These are phyloP conservation scores for Teleiodes luculella DNA, from an alignment of 2,888 invertebrate genomes.

Conservation along the genomic window DNA sequence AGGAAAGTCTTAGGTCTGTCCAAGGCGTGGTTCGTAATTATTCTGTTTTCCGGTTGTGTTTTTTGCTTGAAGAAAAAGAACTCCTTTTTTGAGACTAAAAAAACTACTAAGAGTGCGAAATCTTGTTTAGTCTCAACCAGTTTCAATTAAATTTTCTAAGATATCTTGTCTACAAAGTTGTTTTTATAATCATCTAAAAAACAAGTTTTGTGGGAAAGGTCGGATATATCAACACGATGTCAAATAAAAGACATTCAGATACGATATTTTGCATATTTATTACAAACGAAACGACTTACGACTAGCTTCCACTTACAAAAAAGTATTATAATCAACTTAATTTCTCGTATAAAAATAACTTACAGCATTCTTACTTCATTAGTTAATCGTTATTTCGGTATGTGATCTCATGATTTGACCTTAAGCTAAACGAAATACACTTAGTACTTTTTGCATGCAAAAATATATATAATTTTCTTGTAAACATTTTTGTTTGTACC, in stretches of 20 bases:
- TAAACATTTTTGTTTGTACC: conserved; percentile 54
- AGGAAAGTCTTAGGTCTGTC: too few species aligned
- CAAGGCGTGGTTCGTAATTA: too few species aligned
- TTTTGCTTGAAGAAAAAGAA: too few species aligned
- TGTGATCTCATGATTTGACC: conserved; percentile 25
- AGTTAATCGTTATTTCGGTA: conserved; percentile 25
- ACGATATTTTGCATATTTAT: conserved; percentile 35
- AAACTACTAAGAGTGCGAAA: too few species aligned
- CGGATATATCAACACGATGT: not conserved
- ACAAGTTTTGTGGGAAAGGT: not conserved
- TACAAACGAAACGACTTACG: conserved; percentile 68
- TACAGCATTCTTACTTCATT: conserved; percentile 28
- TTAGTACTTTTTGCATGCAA: conserved; percentile 64
- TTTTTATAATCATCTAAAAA: too few species aligned
- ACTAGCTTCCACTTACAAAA: conserved; percentile 56
- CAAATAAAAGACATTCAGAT: not conserved
- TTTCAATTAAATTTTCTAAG: too few species aligned
- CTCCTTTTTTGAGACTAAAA: too few species aligned
- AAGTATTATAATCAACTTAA: conserved; percentile 38
- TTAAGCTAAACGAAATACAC: conserved; percentile 30
- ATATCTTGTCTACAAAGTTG: too few species aligned
- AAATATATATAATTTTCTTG: conserved; percentile 35
- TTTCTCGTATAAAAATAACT: conserved; percentile 47
- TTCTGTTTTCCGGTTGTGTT: too few species aligned
- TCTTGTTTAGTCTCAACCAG: too few species aligned